Conservation (phyloP, 2,113 vertebrate genomes). For the Odocoileus hemionus region DNA sequence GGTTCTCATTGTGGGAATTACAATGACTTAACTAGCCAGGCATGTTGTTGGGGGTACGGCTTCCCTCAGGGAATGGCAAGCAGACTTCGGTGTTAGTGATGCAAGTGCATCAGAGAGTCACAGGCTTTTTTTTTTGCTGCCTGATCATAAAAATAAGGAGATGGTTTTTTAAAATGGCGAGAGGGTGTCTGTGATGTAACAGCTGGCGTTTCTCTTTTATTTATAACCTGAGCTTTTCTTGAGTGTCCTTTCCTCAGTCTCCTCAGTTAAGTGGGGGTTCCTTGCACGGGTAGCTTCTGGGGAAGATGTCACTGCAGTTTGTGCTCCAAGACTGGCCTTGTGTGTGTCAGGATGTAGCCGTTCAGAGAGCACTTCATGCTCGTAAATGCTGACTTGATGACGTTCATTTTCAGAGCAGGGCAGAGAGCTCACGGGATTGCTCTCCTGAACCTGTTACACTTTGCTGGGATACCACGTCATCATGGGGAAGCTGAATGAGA, state of each 20-base stretch:
- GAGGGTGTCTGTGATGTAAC: conserved; percentile 27
- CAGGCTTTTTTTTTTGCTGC: conserved; percentile 29
- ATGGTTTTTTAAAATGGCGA: not conserved
- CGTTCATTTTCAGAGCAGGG: not conserved
- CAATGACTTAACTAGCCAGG: conserved; percentile 22
- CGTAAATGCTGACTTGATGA: not conserved
- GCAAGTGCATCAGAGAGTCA: conserved; percentile 18
- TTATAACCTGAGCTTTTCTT: conserved; percentile 19
- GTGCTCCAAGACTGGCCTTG: not conserved
- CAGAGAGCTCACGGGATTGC: not conserved
- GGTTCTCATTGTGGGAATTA: conserved; percentile 17
- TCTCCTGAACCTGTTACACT: conserved; percentile 12
- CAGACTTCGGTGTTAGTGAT: conserved; percentile 8
- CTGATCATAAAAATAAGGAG: conserved; percentile 44
- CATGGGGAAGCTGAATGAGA: not conserved
- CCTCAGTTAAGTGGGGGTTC: not conserved
- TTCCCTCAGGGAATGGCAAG: conserved; percentile 25
- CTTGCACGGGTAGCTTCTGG: not conserved
- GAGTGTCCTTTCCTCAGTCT: not conserved
- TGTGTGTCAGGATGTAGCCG: not conserved
- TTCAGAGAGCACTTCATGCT: not conserved
- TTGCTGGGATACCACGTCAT: not conserved
- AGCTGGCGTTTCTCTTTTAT: not conserved
- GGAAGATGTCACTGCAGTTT: not conserved
- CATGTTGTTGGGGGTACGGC: not conserved